Conservation (phyloP, 2,888 invertebrate genomes). For the Willowsia nigromaculata region DNA sequence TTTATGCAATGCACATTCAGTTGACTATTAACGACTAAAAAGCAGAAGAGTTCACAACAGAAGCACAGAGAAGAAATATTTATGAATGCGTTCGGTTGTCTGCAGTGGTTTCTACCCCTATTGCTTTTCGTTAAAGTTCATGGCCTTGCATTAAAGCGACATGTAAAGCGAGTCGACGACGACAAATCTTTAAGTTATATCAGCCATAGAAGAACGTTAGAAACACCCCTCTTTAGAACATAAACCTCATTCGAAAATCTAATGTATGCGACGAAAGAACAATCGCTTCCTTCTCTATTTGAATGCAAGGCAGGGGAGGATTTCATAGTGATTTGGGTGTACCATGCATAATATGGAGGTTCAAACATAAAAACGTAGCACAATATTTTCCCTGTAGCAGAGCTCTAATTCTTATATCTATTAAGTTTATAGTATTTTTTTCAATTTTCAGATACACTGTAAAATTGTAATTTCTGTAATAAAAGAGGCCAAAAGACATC, state of each 20-base stretch:
- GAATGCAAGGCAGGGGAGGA: neutral
- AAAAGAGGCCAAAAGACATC: too few species aligned
- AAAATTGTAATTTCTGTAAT: too few species aligned
- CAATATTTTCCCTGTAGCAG: too few species aligned
- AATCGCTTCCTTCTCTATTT: constrained; percentile 19
- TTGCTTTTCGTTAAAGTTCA: constrained; percentile 21
- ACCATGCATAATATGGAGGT: too few species aligned
- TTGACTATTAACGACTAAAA: neutral
- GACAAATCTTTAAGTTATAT: constrained; percentile 20
- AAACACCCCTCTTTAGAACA: neutral
- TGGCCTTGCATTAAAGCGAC: constrained; percentile 48
- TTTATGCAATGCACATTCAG: neutral
- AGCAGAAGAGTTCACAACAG: neutral
- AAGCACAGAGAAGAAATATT: constrained; percentile 16
- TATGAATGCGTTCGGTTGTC: neutral
- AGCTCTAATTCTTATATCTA: too few species aligned
- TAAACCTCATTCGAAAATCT: neutral
- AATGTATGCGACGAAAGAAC: neutral
- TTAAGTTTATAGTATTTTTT: too few species aligned
- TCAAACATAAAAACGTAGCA: too few species aligned
- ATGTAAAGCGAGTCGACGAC: neutral
- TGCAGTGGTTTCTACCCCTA: neutral
- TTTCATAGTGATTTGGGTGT: neutral
- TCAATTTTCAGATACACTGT: too few species aligned
- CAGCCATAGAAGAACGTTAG: neutral